phyloP scores from a whole-genome alignment of 2,888 invertebrate species.

The Mechanitis messenoides region DNA sequence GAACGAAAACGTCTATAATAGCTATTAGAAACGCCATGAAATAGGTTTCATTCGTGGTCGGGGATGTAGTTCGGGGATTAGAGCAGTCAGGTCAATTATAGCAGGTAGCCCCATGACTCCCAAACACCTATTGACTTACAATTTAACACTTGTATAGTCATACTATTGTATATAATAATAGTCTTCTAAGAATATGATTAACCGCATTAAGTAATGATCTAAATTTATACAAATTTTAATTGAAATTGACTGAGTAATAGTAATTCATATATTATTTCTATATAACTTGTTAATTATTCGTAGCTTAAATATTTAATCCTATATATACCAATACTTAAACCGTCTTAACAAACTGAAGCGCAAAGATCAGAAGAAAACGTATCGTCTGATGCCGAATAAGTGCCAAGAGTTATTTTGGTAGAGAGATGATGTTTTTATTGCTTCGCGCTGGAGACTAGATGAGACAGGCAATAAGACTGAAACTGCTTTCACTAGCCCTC shows the following conservation, averaged over 20 bases:
- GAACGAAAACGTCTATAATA: slow-evolving; percentile 6
- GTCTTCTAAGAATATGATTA: not conserved
- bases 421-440: slow-evolving; percentile 75
- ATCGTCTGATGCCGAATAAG: slow-evolving; percentile 31
- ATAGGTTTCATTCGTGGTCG: slow-evolving; percentile 61
- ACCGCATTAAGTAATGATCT: not conserved
- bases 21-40: slow-evolving; percentile 36
- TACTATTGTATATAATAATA: not conserved
- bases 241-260: not conserved
- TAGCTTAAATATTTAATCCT: not conserved
- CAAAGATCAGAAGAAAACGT: slow-evolving; percentile 6
- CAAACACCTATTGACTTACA: slow-evolving; percentile 4
- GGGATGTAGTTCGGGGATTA: slow-evolving; percentile 57
- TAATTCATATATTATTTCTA: not conserved
- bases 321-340: not conserved
- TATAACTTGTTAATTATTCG: no score
- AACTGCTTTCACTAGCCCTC: slow-evolving; percentile 62
- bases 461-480: slow-evolving; percentile 68
- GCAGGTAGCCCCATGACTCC: slow-evolving; percentile 53
- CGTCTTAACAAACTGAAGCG: not conserved
- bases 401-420: slow-evolving; percentile 77
- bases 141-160: no score
- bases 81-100: slow-evolving; percentile 57
- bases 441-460: slow-evolving; percentile 59
- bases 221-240: not conserved